These are phyloP conservation scores for Erythrolamprus reginae DNA, from an alignment of 2,113 vertebrate genomes.

Conservation along the genomic window DNA sequence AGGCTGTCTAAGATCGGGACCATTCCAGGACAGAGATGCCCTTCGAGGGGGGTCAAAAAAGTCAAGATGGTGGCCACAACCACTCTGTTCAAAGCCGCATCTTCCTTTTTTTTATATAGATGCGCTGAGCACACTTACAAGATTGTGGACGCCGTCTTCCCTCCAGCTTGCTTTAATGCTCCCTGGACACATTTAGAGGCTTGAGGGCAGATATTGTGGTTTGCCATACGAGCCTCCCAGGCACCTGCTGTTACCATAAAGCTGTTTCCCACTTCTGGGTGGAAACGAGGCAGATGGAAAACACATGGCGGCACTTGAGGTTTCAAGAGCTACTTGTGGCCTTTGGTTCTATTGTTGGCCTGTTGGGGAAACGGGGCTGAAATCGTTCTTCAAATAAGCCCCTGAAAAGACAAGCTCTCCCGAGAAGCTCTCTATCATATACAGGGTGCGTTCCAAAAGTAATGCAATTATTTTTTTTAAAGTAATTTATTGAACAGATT, in stretches of 20 bases:
- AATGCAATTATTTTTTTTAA: too few species aligned
- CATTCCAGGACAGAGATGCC: neutral
- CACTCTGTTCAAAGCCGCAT: neutral
- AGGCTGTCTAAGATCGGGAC: neutral
- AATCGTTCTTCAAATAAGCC: neutral
- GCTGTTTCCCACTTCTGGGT: neutral
- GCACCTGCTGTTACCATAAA: neutral
- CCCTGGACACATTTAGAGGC: neutral
- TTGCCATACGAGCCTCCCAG: neutral
- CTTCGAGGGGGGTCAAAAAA: neutral
- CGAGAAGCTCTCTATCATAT: too few species aligned
- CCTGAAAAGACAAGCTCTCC: neutral
- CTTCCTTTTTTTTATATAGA: neutral
- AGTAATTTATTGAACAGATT: too few species aligned
- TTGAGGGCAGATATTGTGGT: neutral
- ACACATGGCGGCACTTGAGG: neutral
- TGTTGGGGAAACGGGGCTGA: neutral
- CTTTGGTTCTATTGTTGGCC: neutral
- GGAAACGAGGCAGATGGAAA: neutral
- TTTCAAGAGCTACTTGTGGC: neutral
- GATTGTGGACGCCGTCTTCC: neutral
- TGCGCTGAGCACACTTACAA: neutral
- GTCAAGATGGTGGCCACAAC: neutral
- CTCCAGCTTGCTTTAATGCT: neutral
- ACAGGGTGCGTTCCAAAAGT: too few species aligned